Evolutionary conservation across 2,113 vertebrate genomes (phyloP).

Genomic region (Lophochroa leadbeateri): DNA sequence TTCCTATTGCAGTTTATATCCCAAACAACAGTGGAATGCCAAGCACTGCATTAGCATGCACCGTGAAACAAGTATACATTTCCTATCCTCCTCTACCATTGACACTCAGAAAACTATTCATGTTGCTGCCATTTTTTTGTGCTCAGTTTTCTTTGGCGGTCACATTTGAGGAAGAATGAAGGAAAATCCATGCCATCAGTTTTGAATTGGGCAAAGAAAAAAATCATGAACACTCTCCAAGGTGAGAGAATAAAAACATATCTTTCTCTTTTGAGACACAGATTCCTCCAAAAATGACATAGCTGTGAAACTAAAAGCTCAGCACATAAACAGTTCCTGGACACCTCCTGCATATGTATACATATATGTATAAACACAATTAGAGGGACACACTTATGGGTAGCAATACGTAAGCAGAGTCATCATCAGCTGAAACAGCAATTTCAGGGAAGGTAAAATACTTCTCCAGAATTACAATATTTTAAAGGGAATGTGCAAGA

Average conservation of each 20-base stretch:
- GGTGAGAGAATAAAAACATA: background rate
- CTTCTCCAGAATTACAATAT: background rate
- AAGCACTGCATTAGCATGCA: background rate
- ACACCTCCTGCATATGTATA: background rate
- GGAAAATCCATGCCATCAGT: background rate
- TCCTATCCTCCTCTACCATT: background rate
- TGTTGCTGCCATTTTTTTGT: background rate
- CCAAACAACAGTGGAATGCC: background rate
- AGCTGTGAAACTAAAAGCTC: constrained; percentile 27
- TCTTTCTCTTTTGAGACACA: background rate
- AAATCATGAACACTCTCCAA: background rate
- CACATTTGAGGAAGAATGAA: background rate
- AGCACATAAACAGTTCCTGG: constrained; percentile 2
- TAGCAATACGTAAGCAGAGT: background rate
- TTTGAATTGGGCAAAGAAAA: background rate
- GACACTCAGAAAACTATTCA: background rate
- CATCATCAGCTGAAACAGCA: constrained; percentile 16
- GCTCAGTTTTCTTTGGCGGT: background rate
- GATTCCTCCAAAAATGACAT: background rate
- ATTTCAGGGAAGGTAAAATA: background rate
- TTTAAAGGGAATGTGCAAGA: background rate
- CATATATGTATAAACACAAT: background rate
- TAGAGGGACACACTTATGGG: background rate
- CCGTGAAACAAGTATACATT: background rate
- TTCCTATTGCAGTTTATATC: background rate